phyloP scores from a whole-genome alignment of 2,113 vertebrate genomes.

The Rhodinocichla rosea region DNA sequence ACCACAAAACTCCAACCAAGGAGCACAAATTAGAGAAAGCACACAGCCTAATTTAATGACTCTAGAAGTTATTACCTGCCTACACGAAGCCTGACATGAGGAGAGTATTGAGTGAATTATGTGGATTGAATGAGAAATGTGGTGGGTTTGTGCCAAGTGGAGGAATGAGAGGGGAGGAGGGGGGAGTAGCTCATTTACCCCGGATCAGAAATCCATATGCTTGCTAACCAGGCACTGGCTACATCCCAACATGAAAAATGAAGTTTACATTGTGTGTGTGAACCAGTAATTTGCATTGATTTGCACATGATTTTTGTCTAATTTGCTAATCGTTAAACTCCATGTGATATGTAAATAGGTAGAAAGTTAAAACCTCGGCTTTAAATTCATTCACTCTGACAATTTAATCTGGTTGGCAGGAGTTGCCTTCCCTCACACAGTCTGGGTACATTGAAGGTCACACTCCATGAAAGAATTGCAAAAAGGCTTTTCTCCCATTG shows the following conservation, averaged over 20 bases:
- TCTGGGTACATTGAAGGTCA: neutral
- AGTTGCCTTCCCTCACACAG: neutral
- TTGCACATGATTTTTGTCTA: slow-evolving; percentile 65
- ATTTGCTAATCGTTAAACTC: slow-evolving; percentile 49
- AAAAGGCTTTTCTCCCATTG: neutral
- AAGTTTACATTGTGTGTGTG: slow-evolving; percentile 46
- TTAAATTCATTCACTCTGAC: slow-evolving; percentile 29
- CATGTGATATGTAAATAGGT: slow-evolving; percentile 43
- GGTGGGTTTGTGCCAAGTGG: neutral
- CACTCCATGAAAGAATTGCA: neutral
- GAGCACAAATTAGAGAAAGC: slow-evolving; percentile 38
- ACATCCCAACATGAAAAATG: slow-evolving; percentile 48
- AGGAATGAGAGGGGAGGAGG: neutral
- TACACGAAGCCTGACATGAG: neutral
- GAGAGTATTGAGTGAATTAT: slow-evolving; percentile 25
- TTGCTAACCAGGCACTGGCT: slow-evolving; percentile 46
- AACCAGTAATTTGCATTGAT: slow-evolving; percentile 63
- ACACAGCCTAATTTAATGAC: slow-evolving; percentile 49
- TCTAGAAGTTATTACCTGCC: slow-evolving; percentile 45
- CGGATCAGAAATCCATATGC: slow-evolving; percentile 57
- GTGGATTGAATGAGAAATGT: slow-evolving; percentile 6
- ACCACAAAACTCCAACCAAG: slow-evolving; percentile 34
- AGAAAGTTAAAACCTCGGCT: neutral
- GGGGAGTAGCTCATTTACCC: slow-evolving; percentile 44
- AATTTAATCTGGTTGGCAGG: neutral